Base-by-base conservation (phyloP, 2,888 invertebrate species). In the Macaria liturata region DNA sequence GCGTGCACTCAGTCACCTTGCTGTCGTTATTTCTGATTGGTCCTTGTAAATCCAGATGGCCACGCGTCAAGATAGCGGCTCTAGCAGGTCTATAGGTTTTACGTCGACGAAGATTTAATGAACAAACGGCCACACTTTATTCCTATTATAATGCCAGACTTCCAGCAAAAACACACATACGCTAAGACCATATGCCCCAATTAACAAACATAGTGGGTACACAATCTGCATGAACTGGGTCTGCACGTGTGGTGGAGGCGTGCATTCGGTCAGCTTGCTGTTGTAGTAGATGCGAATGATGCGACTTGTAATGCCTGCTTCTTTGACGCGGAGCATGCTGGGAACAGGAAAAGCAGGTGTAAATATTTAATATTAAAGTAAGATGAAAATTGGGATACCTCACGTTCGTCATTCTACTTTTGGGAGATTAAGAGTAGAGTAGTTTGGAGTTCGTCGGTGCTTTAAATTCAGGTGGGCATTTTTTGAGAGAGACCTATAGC, bases 271-370 rank as follows among this genome's bases (percentile, higher is more conserved):
- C 4, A n/a, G 5, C 0, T 32, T 3, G 3, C 30, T n/a, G 4
- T 46, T 6, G 37, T 60, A 59, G 47, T 46, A 9, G 3, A 1
- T 43, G 7, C 42, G 7, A 20, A 65, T 43, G 8, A 61, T 32
- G 1, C 58, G 52, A 32, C 20, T 46, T 0, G 65, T 32, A 9
- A 67, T 34, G 6, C 67, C 67, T 1, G 61, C 32, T n/a, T 67
- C 67, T 46, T 59, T 56, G 31, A 55, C 37, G n/a, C 58, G 61
- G 6, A 61, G 49, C 1, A 63, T 43, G 31, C 67, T 67, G 60
- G n/a, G 57, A 58, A 49, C 9, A 44, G 5, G 51, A 40, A 34
- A 45, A 42, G 39, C 30, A 32, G 7, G 3, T 37, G 3, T 31
- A 8, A 44, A 6, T 32, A 43, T 34, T 9, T n/a, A 20, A 1